These are phyloP conservation scores for Galeopsomyia nigrocyanea DNA, from an alignment of 2,888 invertebrate genomes.

Conservation along the genomic window DNA sequence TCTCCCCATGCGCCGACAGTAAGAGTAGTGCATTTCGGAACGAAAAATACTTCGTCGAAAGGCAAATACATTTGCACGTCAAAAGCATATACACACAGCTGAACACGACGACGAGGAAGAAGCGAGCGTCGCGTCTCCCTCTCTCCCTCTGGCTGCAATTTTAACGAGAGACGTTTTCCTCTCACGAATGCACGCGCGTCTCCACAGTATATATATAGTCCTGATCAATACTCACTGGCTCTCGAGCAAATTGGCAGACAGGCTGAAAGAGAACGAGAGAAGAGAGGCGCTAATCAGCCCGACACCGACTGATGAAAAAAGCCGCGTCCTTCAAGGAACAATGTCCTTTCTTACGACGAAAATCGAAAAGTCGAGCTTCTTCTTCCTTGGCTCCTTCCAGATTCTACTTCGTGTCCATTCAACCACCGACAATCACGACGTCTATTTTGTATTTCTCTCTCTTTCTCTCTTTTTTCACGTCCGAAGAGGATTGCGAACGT, in stretches of 20 bases:
- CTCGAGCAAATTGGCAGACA: background rate
- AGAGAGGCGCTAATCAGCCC: background rate
- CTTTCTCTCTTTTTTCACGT: background rate
- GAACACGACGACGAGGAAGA: too few species aligned
- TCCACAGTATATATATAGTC: conserved; percentile 1
- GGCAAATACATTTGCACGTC: too few species aligned
- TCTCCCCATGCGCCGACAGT: too few species aligned
- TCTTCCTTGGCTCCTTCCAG: conserved; percentile 13
- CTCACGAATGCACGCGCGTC: background rate
- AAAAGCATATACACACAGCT: too few species aligned
- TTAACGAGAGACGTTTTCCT: background rate
- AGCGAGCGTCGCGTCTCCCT: too few species aligned
- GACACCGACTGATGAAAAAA: background rate
- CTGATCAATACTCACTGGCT: background rate
- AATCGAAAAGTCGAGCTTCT: conserved; percentile 61
- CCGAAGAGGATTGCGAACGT: background rate
- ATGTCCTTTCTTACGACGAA: conserved; percentile 63
- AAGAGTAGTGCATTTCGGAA: too few species aligned
- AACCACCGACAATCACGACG: background rate
- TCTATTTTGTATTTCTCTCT: conserved; percentile 28
- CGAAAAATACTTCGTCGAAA: too few species aligned
- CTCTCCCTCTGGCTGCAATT: background rate
- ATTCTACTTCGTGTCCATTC: background rate
- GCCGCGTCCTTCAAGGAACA: conserved; percentile 54
- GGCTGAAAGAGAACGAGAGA: background rate